Evolutionary conservation across 2,797 vertebrate species (phyloP).

Genomic region (Cephalopachus bancanus): DNA sequence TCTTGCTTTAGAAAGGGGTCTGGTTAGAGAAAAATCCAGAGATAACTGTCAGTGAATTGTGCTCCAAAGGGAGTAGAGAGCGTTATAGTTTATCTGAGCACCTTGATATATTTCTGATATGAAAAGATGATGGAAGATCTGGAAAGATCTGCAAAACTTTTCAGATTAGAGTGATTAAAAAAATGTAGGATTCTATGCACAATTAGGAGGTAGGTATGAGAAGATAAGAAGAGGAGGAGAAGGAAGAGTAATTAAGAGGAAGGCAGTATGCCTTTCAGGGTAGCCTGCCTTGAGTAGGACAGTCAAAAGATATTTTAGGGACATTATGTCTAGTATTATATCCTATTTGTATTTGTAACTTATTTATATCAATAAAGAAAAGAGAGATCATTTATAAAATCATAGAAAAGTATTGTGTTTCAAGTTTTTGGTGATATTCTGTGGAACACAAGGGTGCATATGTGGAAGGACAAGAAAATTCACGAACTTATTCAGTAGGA

Average conservation of each 20-base stretch:
- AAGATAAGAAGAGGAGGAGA: background rate
- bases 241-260: background rate
- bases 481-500: background rate
- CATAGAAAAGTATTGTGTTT: background rate
- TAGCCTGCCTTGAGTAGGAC: background rate
- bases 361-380: background rate
- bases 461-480: background rate
- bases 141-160: background rate
- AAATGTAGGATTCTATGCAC: background rate
- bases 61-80: background rate
- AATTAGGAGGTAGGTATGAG: background rate
- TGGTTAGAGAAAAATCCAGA: conserved; percentile 17
- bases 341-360: background rate
- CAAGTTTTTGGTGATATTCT: background rate
- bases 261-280: background rate
- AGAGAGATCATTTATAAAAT: background rate
- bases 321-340: background rate
- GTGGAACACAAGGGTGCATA: background rate
- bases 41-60: background rate
- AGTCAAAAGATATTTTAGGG: background rate
- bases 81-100: background rate
- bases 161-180: background rate
- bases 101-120: background rate
- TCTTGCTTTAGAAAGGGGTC: background rate
- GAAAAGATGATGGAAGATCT: background rate